These are phyloP conservation scores for Ctenopoma multispine DNA, from an alignment of 2,797 vertebrate genomes.

Conservation along the genomic window DNA sequence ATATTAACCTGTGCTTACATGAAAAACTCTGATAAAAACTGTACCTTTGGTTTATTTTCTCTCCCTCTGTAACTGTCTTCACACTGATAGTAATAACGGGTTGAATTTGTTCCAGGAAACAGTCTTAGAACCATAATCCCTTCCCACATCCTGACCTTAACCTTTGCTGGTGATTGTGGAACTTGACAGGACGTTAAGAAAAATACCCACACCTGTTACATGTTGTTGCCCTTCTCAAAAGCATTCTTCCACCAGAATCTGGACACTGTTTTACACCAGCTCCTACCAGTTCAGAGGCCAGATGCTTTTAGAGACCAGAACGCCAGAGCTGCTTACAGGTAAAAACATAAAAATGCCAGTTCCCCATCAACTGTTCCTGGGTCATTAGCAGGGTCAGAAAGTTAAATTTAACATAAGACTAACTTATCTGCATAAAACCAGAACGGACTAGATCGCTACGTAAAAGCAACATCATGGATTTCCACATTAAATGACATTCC, in stretches of 20 bases:
- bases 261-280: neutral
- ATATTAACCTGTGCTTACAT: neutral
- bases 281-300: neutral
- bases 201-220: slow-evolving; percentile 37
- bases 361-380: neutral
- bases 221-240: neutral
- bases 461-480: neutral
- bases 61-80: neutral
- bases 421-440: slow-evolving; percentile 11
- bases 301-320: neutral
- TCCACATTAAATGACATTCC: neutral
- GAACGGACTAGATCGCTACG: neutral
- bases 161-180: slow-evolving; percentile 34
- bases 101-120: slow-evolving; percentile 46
- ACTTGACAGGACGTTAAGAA: slow-evolving; percentile 41
- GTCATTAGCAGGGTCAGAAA: neutral
- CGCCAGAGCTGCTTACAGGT: neutral
- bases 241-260: slow-evolving; percentile 1
- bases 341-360: slow-evolving; percentile 9
- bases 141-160: slow-evolving; percentile 54
- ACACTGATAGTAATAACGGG: slow-evolving; percentile 9
- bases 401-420: neutral
- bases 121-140: slow-evolving; percentile 45
- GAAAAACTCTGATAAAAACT: neutral
- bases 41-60: neutral